A percentile compares a stretch with the other conserved stretches of the same genome.
phyloP scores from a whole-genome alignment of 2,888 invertebrate genomes.

The Teleogryllus oceanicus region DNA sequence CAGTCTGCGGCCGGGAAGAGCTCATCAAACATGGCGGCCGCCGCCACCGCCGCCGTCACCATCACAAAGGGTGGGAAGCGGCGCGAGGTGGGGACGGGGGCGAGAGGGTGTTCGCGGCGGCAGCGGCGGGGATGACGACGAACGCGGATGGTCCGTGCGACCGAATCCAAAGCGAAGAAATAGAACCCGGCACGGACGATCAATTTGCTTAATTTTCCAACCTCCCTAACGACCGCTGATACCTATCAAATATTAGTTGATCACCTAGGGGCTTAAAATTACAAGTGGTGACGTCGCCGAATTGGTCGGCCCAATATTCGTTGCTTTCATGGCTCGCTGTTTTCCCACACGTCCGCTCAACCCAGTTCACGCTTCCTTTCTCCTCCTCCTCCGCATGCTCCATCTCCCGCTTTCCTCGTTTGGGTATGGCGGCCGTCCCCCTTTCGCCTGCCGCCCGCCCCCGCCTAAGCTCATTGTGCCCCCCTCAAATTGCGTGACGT shows the following conservation, averaged over 20 bases:
- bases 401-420: not conserved
- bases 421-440: too few species aligned
- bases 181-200: not conserved
- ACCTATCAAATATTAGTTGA: constrained; percentile 18
- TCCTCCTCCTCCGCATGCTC: not conserved
- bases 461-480: not conserved
- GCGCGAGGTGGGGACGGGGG: not conserved
- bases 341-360: not conserved
- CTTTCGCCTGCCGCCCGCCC: not conserved
- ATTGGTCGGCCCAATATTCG: not conserved
- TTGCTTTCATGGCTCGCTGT: not conserved
- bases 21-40: not conserved
- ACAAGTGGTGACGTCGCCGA: not conserved
- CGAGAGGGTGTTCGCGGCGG: not conserved
- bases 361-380: not conserved
- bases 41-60: not conserved
- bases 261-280: not conserved
- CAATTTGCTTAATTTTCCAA: not conserved
- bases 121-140: not conserved
- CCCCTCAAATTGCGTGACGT: not conserved
- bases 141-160: too few species aligned
- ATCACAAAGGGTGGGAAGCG: not conserved
- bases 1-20: too few species aligned
- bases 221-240: constrained; percentile 18
- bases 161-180: not conserved